Evolutionary conservation across 2,888 invertebrate species (phyloP).

Genomic region (Spialia ferax): DNA sequence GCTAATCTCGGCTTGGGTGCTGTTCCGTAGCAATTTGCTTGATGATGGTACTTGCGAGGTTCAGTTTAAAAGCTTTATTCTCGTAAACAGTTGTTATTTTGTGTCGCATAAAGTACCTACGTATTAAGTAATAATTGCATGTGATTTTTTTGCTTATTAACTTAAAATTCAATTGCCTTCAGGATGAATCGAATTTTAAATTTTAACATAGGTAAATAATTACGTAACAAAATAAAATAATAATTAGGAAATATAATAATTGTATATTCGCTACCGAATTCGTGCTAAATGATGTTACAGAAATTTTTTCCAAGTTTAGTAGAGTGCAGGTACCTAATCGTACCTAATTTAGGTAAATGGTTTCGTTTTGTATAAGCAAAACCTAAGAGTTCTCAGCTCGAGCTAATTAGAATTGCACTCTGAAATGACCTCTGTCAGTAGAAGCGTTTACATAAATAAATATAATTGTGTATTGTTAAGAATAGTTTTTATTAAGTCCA

Average conservation of each 20-base stretch:
- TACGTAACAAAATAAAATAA: too few species aligned
- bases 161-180: background rate
- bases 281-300: too few species aligned
- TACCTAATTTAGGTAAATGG: background rate
- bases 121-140: background rate
- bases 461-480: background rate
- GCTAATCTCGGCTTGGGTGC: slow-evolving; percentile 13
- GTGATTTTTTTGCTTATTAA: background rate
- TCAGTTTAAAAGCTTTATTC: background rate
- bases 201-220: too few species aligned
- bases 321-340: too few species aligned
- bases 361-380: background rate
- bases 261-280: too few species aligned
- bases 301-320: too few species aligned
- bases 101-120: background rate
- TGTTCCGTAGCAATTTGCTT: background rate
- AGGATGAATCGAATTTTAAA: background rate
- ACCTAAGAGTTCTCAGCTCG: background rate
- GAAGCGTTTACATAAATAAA: slow-evolving; percentile 1
- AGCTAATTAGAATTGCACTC: slow-evolving; percentile 3
- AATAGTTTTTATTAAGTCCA: slow-evolving; percentile 2
- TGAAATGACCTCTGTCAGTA: slow-evolving; percentile 2
- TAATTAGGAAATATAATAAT: too few species aligned
- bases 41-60: background rate
- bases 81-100: background rate